Conservation (phyloP, 2,888 invertebrate species). For the Timema podura region DNA sequence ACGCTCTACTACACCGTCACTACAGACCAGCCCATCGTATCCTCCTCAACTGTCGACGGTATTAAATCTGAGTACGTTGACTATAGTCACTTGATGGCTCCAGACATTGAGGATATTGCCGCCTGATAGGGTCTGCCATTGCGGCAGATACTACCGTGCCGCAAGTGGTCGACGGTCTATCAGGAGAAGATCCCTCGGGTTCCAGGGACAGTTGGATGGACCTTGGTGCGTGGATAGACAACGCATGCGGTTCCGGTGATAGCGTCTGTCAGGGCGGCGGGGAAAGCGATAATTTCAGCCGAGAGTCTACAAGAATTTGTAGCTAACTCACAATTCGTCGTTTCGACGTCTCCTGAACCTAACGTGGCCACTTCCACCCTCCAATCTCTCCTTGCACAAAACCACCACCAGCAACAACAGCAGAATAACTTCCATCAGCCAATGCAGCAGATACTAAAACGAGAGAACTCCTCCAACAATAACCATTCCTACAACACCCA, state of each 20-base stretch:
- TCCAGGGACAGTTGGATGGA: slow-evolving; percentile 86
- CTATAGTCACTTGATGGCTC: slow-evolving; percentile 36
- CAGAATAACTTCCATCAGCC: slow-evolving; percentile 44
- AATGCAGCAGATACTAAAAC: slow-evolving; percentile 33
- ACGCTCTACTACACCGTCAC: slow-evolving; percentile 35
- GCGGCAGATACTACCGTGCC: slow-evolving; percentile 85
- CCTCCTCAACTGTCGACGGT: slow-evolving; percentile 46
- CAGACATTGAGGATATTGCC: slow-evolving; percentile 71
- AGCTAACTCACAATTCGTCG: slow-evolving; percentile 37
- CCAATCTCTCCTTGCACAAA: slow-evolving; percentile 63
- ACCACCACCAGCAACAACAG: slow-evolving; percentile 43
- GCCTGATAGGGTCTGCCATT: slow-evolving; percentile 86
- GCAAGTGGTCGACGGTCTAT: slow-evolving; percentile 50
- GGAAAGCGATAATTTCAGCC: slow-evolving; percentile 59
- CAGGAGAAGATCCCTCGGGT: slow-evolving; percentile 57
- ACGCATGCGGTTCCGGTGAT: slow-evolving; percentile 63
- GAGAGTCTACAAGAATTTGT: slow-evolving; percentile 52
- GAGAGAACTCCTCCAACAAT: slow-evolving; percentile 33
- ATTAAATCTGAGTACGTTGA: slow-evolving; percentile 40
- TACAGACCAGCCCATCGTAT: slow-evolving; percentile 45
- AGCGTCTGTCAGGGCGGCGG: slow-evolving; percentile 53
- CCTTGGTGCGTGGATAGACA: slow-evolving; percentile 81
- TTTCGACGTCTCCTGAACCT: slow-evolving; percentile 27
- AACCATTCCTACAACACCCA: slow-evolving; percentile 43
- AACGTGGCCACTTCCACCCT: slow-evolving; percentile 60